Base-by-base conservation (phyloP, 1,140 invertebrate species). In the Coelopa frigida region DNA sequence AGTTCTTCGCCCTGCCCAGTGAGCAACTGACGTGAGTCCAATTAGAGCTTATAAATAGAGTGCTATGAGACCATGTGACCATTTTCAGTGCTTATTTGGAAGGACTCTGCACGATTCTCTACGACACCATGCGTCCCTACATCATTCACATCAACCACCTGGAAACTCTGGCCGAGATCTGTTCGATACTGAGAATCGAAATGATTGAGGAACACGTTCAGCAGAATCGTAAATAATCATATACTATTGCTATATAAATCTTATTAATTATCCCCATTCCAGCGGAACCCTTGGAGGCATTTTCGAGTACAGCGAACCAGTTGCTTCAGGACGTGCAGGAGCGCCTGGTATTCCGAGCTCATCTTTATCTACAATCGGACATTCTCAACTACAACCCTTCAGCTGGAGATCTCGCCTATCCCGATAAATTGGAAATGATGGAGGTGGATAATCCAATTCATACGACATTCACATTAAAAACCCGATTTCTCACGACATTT, bases 361-460 rank as follows among this genome's bases (percentile, higher is more conserved):
- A 97, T 73, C 81, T 98, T 42, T 98, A 96, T 69, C 80, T 98
- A 35, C 81, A 88, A 45, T 83, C 86, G 3, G 95, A 99, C 71
- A 92, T 99, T 53, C 71, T 88, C 20, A 81, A 83, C 48, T 94
- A 91, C 66, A 81, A 85, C 51, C 89, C 95, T 8, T 92, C 91
- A 12, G 79, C 87, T 12, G 95, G 95, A 0, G 96, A 99, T 74
- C 73, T 99, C 33, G 93, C 93, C 0, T 99, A 99, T 75, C 96
- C 96, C 0, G 89, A 97, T 57, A 96, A 98, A 70, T 72, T 99
- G 15, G 81, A 92, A 67, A 96, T 98, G 88, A 98, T 99, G 93
- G 87, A 93, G 70, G 75, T 76, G 47, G 22, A 7, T 29, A n/a
- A 29, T 7, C 27, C 7, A 29, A 29, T 8, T 8, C 7, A 29